Evolutionary conservation across 2,113 vertebrate genomes (phyloP), one percentile per base, ranked within the genome.

Genomic region (Equus przewalskii): DNA sequence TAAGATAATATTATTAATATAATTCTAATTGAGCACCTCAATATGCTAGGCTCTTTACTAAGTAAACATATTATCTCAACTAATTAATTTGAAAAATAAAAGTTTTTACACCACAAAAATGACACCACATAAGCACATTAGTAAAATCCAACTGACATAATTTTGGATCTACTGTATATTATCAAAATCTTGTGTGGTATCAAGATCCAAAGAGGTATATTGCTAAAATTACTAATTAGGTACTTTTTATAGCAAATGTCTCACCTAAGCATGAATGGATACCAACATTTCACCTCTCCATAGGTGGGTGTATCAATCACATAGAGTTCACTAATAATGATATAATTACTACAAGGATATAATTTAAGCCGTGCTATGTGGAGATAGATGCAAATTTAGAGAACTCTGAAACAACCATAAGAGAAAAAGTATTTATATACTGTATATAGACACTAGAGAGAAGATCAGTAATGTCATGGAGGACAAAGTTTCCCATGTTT

Each of bases 391-490:
- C 36, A 67, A 16, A 60, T 75, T 65, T 54, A 80, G 60, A 79
- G 15, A 79, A 33, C 18, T 89, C 19, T 46, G n/a, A 83, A 46
- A 2, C 6, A 58, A 36, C 2, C 14, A 46, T 41, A 58, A 73
- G 79, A 49, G 21, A 33, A 72, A 90, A 85, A 46, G 26, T 58
- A 9, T 18, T 67, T 16, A 81, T 8, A 64, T 54, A 4, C 51
- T 54, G 51, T 26, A 46, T 16, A 30, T 94, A 99, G 99, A 98
- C 99, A 97, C 97, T 99, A 99, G 99, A 99, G 99, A 98, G 99
- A 99, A 97, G 99, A 98, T 44, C 98, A 99, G 99, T 96, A 99
- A 56, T 99, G 99, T 0, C 99, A 99, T 0, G 99, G 99, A 69
- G 98, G 11, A 2, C 6, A 54, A 36, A 56, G 28, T 81, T 67